Evolutionary conservation across 2,888 invertebrate genomes (phyloP).

Genomic region (Melipona bicolor): DNA sequence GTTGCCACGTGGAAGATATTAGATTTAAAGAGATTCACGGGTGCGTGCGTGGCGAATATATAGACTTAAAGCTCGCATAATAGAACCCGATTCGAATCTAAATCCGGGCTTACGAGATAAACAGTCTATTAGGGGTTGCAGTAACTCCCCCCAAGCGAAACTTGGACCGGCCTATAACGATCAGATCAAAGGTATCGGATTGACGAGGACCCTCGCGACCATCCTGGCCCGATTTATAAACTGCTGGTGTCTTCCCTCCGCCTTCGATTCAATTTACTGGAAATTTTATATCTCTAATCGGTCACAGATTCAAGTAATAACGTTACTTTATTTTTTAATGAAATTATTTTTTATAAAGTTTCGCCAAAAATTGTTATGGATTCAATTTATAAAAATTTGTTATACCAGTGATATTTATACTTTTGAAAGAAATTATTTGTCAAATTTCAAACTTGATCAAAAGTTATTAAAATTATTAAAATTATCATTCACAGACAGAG

Average conservation of each 20-base stretch:
- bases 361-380: no score
- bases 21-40: constrained; percentile 6
- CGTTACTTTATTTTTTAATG: no score
- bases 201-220: constrained; percentile 67
- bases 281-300: neutral
- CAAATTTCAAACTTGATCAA: neutral
- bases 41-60: neutral
- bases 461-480: no score
- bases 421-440: neutral
- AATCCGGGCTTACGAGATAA: constrained; percentile 81
- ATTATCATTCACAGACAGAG: no score
- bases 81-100: constrained; percentile 75
- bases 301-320: no score
- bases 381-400: no score
- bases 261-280: neutral
- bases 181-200: constrained; percentile 81
- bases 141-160: constrained; percentile 63
- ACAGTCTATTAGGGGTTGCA: constrained; percentile 78
- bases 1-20: neutral
- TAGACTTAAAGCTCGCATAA: constrained; percentile 60
- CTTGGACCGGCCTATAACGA: constrained; percentile 71
- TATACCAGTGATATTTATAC: no score
- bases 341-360: no score
- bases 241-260: constrained; percentile 31
- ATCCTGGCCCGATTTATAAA: constrained; percentile 66